These are phyloP conservation scores for Bemisia tabaci DNA, from an alignment of 1,140 invertebrate species.

Conservation along the genomic window DNA sequence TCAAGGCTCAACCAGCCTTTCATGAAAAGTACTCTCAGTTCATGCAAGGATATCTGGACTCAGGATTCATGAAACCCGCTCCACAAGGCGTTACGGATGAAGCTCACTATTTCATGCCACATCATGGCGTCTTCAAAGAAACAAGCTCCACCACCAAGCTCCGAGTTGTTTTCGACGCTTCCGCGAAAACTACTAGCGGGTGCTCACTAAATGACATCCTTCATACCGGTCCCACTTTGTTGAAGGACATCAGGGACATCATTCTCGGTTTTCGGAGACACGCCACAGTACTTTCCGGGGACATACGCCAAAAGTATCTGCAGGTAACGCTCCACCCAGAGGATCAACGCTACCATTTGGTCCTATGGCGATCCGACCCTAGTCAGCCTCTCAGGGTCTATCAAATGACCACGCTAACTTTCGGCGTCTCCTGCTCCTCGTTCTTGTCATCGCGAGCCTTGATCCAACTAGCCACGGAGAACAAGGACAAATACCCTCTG, in stretches of 20 bases:
- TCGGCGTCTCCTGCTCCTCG: slow-evolving; percentile 25
- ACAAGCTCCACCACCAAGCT: slow-evolving; percentile 5
- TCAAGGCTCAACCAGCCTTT: background rate
- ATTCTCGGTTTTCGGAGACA: no score
- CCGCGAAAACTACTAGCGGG: background rate
- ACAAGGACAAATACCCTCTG: no score
- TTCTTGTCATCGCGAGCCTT: slow-evolving; percentile 27
- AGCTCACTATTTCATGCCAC: slow-evolving; percentile 11
- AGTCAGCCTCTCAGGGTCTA: slow-evolving; percentile 22
- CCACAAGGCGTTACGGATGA: no score
- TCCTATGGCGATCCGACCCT: slow-evolving; percentile 27
- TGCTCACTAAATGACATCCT: background rate
- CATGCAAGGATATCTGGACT: background rate
- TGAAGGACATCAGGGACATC: no score
- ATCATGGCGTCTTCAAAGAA: slow-evolving; percentile 10
- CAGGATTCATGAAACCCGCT: background rate
- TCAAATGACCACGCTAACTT: slow-evolving; percentile 25
- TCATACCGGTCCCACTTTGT: no score
- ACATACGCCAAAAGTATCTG: no score
- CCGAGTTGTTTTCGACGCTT: slow-evolving; percentile 15
- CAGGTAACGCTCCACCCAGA: slow-evolving; percentile 21
- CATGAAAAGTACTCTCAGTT: background rate
- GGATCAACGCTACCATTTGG: slow-evolving; percentile 25
- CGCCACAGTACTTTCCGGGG: no score
- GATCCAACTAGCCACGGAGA: slow-evolving; percentile 26